Evolutionary conservation across 1,140 invertebrate genomes (phyloP), one percentile per base, ranked within the genome.

Genomic region (Eupristina koningsbergeri): DNA sequence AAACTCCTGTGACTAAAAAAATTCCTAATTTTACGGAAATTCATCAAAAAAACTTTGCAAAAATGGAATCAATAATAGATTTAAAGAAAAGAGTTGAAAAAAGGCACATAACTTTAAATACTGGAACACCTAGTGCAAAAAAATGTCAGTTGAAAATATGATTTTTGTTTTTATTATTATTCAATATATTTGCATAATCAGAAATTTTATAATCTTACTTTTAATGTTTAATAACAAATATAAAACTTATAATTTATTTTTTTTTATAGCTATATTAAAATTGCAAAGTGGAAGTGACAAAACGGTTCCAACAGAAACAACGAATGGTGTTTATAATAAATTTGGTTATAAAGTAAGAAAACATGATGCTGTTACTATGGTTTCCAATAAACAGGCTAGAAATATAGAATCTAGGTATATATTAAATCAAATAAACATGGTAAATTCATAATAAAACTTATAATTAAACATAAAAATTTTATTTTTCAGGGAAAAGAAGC

Each of bases 31-130:
- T 95, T 85, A 92, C 93, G 8, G 93, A 93, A 11, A 93, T 95
- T 61, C 95, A 95, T 86, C 91, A 94, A 85, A 93, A 93, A 86
- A 93, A 93, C 71, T 95, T 95, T 85, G 91, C 91, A 8, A 93
- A 93, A 87, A 94, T 95, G 94, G 95, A 95, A 89, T 95, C 94
- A 58, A 84, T 95, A 22, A 91, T 93, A 39, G 94, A 95, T 88
- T 87, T 89, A 92, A 84, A 94, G 91, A 89, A 93, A 92, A 61
- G 91, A 90, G 85, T 93, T 92, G 9, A 93, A 93, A 11, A 91
- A 88, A 85, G 89, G 22, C 89, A 91, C 41, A 41, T 83, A 45
- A 75, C 82, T 50, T 80, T 91, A 61, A 88, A 73, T 50, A 83
- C 69, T 45, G 80, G 63, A 75, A 41, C 85, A 26, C 81, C 77